Evolutionary conservation across 2,888 invertebrate genomes (phyloP).

Genomic region (Mechanitis mazaeus): DNA sequence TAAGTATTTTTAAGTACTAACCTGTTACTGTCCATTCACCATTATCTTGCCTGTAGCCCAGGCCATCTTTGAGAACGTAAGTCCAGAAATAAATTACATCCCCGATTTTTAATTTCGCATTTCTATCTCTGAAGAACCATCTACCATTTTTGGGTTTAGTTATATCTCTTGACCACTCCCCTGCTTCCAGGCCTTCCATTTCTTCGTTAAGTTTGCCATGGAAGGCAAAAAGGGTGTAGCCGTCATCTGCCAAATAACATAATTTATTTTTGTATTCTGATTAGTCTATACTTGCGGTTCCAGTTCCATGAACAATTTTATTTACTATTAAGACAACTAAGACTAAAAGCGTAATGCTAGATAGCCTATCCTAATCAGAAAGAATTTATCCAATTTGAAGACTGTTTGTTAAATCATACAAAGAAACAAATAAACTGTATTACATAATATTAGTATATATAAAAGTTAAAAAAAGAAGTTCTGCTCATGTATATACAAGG

Average conservation of each 20-base stretch:
- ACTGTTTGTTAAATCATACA: too few relatives aligned
- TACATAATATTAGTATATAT: too few relatives aligned
- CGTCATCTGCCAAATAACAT: constrained; percentile 67
- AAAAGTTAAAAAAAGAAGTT: too few relatives aligned
- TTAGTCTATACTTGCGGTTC: too few relatives aligned
- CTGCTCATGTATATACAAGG: too few relatives aligned
- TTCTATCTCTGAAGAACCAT: constrained; percentile 81
- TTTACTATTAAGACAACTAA: too few relatives aligned
- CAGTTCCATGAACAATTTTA: too few relatives aligned
- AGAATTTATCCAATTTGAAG: too few relatives aligned
- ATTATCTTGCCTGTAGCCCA: constrained; percentile 83
- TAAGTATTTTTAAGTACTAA: constrained; percentile 31
- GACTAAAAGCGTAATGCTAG: too few relatives aligned
- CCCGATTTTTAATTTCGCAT: constrained; percentile 77
- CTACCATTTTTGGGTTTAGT: constrained; percentile 76
- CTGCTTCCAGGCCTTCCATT: constrained; percentile 82
- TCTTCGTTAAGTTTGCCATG: constrained; percentile 83
- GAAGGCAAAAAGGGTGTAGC: constrained; percentile 70
- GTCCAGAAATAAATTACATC: constrained; percentile 87
- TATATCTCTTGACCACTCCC: constrained; percentile 81
- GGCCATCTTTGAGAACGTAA: constrained; percentile 80
- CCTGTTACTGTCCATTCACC: constrained; percentile 76
- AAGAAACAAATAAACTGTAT: too few relatives aligned
- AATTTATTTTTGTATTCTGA: background rate
- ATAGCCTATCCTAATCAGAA: too few relatives aligned